phyloP scores from a whole-genome alignment of 2,113 vertebrate species.

The Struthio camelus region DNA sequence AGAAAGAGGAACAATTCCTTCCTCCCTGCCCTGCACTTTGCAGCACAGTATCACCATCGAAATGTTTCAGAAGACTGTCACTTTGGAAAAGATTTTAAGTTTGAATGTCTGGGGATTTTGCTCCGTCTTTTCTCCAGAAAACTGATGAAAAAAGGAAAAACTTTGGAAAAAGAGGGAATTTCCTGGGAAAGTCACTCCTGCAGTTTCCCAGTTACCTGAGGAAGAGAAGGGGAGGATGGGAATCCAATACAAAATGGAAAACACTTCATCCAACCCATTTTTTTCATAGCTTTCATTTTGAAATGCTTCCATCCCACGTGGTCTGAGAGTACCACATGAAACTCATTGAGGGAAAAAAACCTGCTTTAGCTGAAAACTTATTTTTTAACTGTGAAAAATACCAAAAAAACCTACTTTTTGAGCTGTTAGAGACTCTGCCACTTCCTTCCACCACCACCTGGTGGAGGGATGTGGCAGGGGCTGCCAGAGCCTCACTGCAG shows the following conservation, averaged over 20 bases:
- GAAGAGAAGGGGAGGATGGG: accelerated
- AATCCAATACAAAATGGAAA: neutral
- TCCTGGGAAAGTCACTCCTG: neutral
- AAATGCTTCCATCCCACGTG: neutral
- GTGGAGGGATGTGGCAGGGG: too few species aligned
- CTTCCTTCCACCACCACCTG: too few species aligned
- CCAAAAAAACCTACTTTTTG: neutral
- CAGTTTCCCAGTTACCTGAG: neutral
- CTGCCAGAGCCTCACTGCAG: too few species aligned
- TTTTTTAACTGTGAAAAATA: neutral
- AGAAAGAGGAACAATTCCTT: neutral
- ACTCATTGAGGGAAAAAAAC: neutral
- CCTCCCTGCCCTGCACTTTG: neutral
- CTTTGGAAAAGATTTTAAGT: neutral
- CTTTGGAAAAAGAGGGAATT: neutral
- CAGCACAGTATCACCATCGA: accelerated
- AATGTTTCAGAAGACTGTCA: neutral
- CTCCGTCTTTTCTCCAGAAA: neutral
- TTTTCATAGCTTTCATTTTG: neutral
- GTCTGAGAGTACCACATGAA: neutral
- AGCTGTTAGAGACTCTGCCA: too few species aligned
- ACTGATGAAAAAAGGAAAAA: accelerated
- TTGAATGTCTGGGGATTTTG: neutral
- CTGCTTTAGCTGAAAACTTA: neutral
- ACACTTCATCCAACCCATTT: neutral